Conservation (phyloP, 2,113 vertebrate species). For the Colossoma macropomum region DNA sequence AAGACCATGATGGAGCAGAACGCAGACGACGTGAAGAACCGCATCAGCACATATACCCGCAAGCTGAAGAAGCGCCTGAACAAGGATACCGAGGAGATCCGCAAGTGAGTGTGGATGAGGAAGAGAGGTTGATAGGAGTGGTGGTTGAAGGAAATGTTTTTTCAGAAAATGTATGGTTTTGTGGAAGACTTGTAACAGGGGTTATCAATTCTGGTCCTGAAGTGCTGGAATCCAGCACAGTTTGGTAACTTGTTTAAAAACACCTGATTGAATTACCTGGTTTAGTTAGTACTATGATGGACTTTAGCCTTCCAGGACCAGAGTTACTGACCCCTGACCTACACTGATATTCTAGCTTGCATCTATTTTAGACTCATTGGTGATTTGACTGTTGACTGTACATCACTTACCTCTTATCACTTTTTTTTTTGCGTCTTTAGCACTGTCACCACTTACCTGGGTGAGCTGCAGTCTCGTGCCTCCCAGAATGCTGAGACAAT, state of each 20-base stretch:
- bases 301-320: no score
- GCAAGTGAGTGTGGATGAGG: constrained; percentile 65
- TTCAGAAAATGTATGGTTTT: not conserved
- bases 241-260: not conserved
- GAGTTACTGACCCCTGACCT: no score
- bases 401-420: not conserved
- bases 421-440: constrained; percentile 49
- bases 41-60: constrained; percentile 70
- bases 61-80: constrained; percentile 82
- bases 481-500: constrained; percentile 68
- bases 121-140: not conserved
- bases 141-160: not conserved
- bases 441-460: constrained; percentile 72
- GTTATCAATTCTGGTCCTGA: not conserved
- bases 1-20: constrained; percentile 78
- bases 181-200: not conserved
- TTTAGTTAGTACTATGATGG: no score
- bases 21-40: constrained; percentile 66
- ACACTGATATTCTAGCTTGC: not conserved
- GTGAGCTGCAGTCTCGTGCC: constrained; percentile 73
- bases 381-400: no score
- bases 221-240: not conserved
- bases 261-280: no score
- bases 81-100: constrained; percentile 79
- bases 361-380: not conserved